Evolutionary conservation across 2,113 vertebrate species (phyloP), one percentile per base, ranked within the genome.

Genomic region (Anser cygnoides): DNA sequence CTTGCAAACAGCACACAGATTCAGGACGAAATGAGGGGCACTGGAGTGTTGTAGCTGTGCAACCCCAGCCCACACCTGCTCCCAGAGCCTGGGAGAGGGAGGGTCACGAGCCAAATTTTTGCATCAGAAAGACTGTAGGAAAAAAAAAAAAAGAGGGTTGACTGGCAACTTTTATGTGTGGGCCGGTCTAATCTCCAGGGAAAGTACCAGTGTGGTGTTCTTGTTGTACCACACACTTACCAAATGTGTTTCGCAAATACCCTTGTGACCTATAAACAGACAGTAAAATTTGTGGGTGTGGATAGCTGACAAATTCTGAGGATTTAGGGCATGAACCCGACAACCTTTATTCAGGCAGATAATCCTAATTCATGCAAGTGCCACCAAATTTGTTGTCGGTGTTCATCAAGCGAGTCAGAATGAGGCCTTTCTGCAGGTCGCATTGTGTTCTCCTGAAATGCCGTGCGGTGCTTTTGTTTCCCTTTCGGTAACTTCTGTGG

Each of bases 221-320:
- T 65, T 37, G 21, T 50, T 17, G 3, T 22, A 33, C 44, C 0
- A 0, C 52, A 20, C 3, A 0, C 55, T 84, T 89, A 33, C 13
- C 2, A 0, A 75, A n/a, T 15, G 8, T 43, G 44, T 80, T 95
- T 89, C 18, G 4, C 76, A 84, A 82, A 92, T 86, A 74, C 22
- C 54, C 92, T 49, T 1, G 0, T 76, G 76, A 79, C 83, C 78
- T 84, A 9, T 74, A 63, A 84, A 71, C 7, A 89, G 67, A 74
- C 26, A 63, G 26, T 44, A 61, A 92, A 55, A 90, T 52, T 17
- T 80, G 65, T 54, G 72, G 68, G 59, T 65, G 73, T 58, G 35
- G 73, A 57, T 17, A 94, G 77, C 62, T 89, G 93, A 76, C 73
- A 90, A 49, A 87, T 91, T 92, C 76, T 55, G 87, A 87, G 63